These are phyloP conservation scores for Halocynthia aurantium DNA, from an alignment of 23 tunicate genomes.

Conservation along the genomic window DNA sequence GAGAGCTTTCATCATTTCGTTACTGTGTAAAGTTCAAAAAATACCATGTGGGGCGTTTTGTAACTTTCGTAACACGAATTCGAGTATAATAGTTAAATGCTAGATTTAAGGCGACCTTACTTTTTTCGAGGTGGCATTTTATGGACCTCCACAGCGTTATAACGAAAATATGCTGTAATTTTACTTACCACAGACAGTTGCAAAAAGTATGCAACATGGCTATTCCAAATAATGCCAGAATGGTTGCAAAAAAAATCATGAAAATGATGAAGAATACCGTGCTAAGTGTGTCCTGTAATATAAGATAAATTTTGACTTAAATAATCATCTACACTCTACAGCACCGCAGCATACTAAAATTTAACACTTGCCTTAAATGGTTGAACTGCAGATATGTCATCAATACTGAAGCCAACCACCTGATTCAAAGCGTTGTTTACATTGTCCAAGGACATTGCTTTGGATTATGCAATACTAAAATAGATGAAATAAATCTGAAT, in stretches of 20 bases:
- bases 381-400: not conserved
- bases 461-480: not conserved
- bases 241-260: constrained; percentile 1
- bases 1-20: no score
- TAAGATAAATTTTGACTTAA: no score
- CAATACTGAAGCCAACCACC: not conserved
- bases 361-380: not conserved
- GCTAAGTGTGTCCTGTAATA: constrained; percentile 17
- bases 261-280: constrained; percentile 15
- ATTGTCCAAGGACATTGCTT: not conserved
- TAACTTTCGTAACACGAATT: no score
- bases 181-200: constrained; percentile 23
- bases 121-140: no score
- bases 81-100: no score
- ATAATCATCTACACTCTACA: not conserved
- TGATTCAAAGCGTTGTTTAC: not conserved
- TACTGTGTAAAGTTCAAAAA: no score
- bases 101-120: no score
- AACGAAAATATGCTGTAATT: no score
- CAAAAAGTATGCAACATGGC: constrained; percentile 16
- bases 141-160: no score
- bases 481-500: no score
- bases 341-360: not conserved
- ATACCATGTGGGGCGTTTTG: no score
- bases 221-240: constrained; percentile 6